Evolutionary conservation across 2,797 vertebrate genomes (phyloP).

Genomic region (Ctenopoma multispine): DNA sequence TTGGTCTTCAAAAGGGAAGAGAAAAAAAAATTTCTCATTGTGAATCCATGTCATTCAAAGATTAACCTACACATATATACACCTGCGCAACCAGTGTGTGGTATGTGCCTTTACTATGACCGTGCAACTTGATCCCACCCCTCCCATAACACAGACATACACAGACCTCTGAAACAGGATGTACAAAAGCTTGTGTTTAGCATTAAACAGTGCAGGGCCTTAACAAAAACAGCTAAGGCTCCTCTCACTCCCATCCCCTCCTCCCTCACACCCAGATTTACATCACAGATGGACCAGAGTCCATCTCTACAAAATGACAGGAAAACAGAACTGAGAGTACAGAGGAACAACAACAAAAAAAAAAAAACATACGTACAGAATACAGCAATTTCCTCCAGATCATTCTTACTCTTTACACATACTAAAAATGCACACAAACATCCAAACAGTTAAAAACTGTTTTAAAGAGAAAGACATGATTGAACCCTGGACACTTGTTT

Average conservation of each 20-base stretch:
- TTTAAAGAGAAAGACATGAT: conserved; percentile 61
- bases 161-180: conserved; percentile 74
- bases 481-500: conserved; percentile 84
- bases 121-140: conserved; percentile 38
- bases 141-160: conserved; percentile 51
- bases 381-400: conserved; percentile 62
- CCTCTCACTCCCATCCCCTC: conserved; percentile 15
- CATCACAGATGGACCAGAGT: conserved; percentile 41
- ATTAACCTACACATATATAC: conserved; percentile 66
- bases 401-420: conserved; percentile 60
- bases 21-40: conserved; percentile 37
- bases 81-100: conserved; percentile 62
- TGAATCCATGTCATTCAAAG: conserved; percentile 47
- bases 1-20: conserved; percentile 64
- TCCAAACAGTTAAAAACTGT: conserved; percentile 63
- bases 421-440: conserved; percentile 61
- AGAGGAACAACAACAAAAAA: conserved; percentile 27
- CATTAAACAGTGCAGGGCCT: conserved; percentile 79
- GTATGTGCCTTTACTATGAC: conserved; percentile 63
- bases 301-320: conserved; percentile 55
- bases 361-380: conserved; percentile 55
- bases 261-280: conserved; percentile 52
- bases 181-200: conserved; percentile 82
- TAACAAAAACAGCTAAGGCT: conserved; percentile 74
- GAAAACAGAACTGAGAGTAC: conserved; percentile 50